These are phyloP conservation scores for rabbit (Oryctolagus cuniculus) DNA, from an alignment of 2,113 vertebrate species.

Conservation along the genomic window mOryCun1.1 NC_091435.1:108949501-108950000, in stretches of 20 bases:
- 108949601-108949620: conserved; percentile 35
- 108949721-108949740: not conserved
- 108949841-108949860: conserved; percentile 44
- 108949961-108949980: conserved; percentile 49
- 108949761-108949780: not conserved
- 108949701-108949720: not conserved
- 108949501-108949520: conserved; percentile 19
- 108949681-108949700: not conserved
- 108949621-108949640: not conserved
- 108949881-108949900: conserved; percentile 57
- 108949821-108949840: conserved; percentile 40
- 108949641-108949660: not conserved
- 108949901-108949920: conserved; percentile 61
- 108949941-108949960: conserved; percentile 69
- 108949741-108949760: conserved; percentile 1
- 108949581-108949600: not conserved
- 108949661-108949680: not conserved
- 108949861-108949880: conserved; percentile 57
- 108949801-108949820: not conserved
- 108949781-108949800: conserved; percentile 20
- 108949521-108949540: not conserved
- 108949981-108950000: conserved; percentile 59
- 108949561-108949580: not conserved
- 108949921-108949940: conserved; percentile 64
- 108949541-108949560: not conserved